Base-by-base conservation (phyloP, 2,797 vertebrate species). In the Chromis chromis region DNA sequence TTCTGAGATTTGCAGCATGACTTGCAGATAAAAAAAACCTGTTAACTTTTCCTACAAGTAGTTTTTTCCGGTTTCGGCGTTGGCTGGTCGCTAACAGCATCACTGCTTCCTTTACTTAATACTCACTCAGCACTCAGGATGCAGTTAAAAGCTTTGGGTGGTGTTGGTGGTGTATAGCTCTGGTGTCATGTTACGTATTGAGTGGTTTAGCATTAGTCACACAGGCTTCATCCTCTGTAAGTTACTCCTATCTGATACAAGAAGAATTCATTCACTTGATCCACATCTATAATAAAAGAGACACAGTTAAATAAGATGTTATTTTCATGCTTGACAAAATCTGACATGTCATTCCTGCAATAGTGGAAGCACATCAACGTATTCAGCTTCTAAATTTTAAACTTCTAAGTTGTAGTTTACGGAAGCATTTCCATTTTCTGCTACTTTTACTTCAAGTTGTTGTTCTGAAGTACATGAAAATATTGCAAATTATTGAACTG, bases 161-260 rank as follows among this genome's bases (percentile, higher is more conserved):
- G 42, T 42, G 40, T 52, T 36, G 12, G 44, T 72, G 63, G 64
- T 39, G 71, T 72, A 46, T n/a, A 65, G 49, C 52, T 48, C 33
- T 21, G 36, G 69, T 67, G n/a, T 90, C 79, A 48, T 71, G 59
- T 90, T 89, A 67, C 82, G 49, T 85, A 89, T 90, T 84, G 90
- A 92, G 77, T 1, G 53, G 62, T 65, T n/a, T n/a, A 71, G 55
- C 83, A 73, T 77, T 68, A 62, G 63, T 39, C 55, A 79, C 73
- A 60, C 39, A 39, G 66, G 39, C 56, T 66, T 57, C 25, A 59
- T 54, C 22, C 56, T 16, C 0, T 9, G 42, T 19, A 27, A 44
- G 22, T 24, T 22, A 4, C 31, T 27, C 48, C 36, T 10, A 4
- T 67, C 24, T 66, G 22, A 71, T 61, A 4, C 1, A 11, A 36